Evolutionary conservation across 2,113 vertebrate genomes (phyloP), one percentile per base, ranked within the genome.

Genomic region (Nyctereutes procyonoides): DNA sequence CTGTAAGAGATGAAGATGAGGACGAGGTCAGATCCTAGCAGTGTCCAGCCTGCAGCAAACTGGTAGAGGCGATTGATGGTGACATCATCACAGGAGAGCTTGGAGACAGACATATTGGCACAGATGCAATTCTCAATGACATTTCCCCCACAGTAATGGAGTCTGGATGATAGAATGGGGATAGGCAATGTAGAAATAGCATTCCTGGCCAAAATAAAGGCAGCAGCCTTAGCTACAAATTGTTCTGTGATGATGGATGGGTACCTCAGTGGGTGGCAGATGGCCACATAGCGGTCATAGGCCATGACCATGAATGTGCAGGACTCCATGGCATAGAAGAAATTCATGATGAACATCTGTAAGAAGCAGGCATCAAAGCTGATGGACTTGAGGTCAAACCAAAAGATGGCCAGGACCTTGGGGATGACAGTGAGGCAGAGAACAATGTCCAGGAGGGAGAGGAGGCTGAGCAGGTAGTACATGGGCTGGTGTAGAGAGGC

Each of bases 71-170:
- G 92, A 79, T 88, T 96, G 53, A 97, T 8, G 10, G 80, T 96
- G 71, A 97, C 51, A 28, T 95, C 63, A 22, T 79, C 53, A 77
- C 90, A 97, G 13, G 96, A 91, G 4, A 97, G 96, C 35, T 53
- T 84, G 6, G 97, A 98, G 13, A 96, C 95, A 65, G 90, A 96
- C 58, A 97, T 92, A 38, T 96, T 97, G 92, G 92, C 81, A 17
- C 96, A 97, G 60, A 98, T 95, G 35, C 96, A 98, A 38, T 97
- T 97, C 76, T 97, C 95, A 38, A 97, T 96, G 63, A 95, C 9
- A 53, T 97, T 97, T 48, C 13, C 28, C 16, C 51, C 5, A 63
- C 95, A 97, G 2, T 97, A 97, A 30, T 63, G 5, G 24, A 97
- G 96, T 19, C 8, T 19, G 6, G 93, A 83, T n/a, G 96, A 96